Evolutionary conservation across 2,113 vertebrate species (phyloP), one percentile per base, ranked within the genome.

Genomic region (Mandrillus leucophaeus): DNA sequence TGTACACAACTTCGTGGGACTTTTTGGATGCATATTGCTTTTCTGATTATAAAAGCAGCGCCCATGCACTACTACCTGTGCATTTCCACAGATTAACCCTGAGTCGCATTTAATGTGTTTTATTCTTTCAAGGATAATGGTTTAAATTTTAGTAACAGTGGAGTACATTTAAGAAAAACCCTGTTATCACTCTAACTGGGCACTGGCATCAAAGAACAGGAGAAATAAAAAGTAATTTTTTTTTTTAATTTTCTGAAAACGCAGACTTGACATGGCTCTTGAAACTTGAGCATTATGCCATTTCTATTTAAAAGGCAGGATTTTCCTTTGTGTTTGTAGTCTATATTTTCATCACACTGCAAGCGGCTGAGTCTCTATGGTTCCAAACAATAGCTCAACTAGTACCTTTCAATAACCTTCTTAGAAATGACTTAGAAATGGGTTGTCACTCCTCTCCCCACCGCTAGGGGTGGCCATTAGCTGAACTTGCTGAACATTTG

Each of bases 391-490:
- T 68, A 96, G 68, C 30, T 96, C 75, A 50, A 48, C 48, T 95
- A 43, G 0, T 78, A 14, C 82, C 55, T 97, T 97, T 86, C 84
- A 96, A 90, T 66, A 92, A 93, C 83, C 90, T 76, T 88, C 52
- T 61, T 38, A 43, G 35, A 73, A 97, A 76, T 0, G 20, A 0
- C 79, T 76, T 93, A 81, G 86, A 96, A 76, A 79, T 95, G 86
- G 50, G 91, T 70, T 96, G 72, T 88, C 76, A 85, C 92, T 73
- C 32, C 50, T 97, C 32, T 81, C 52, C 88, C 94, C 83, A 94
- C 96, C 87, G 64, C 84, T 8, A 97, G 93, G 95, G 95, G 75
- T 64, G 35, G 88, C 94, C 95, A 95, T 97, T 89, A 90, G n/a
- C 95, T 96, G 88, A 83, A 57, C 20, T 85, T 73, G n/a, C 17